These are phyloP conservation scores for Rhynchopsitta pachyrhyncha DNA, from an alignment of 2,113 vertebrate species.

Conservation along the genomic window DNA sequence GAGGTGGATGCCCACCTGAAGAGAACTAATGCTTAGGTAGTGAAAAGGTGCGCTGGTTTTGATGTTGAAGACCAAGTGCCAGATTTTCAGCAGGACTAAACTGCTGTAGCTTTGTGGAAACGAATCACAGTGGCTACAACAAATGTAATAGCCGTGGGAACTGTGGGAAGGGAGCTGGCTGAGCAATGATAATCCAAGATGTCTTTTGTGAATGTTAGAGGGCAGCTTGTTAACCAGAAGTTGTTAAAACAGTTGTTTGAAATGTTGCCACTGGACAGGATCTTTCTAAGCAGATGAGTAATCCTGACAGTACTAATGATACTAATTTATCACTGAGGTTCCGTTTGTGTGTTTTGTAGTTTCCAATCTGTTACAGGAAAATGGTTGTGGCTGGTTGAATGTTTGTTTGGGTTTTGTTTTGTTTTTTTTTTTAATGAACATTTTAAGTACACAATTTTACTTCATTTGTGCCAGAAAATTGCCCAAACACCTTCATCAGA, in stretches of 20 bases:
- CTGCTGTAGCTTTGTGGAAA: neutral
- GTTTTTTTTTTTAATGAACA: conserved; percentile 60
- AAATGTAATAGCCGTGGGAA: neutral
- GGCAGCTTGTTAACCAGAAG: conserved; percentile 23
- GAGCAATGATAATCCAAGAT: neutral
- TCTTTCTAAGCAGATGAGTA: conserved; percentile 70
- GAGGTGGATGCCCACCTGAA: neutral
- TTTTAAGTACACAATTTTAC: conserved; percentile 77
- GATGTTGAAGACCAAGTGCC: conserved; percentile 10
- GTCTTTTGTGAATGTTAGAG: neutral
- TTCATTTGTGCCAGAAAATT: conserved; percentile 76
- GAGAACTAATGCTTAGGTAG: neutral
- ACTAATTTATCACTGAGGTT: conserved; percentile 73
- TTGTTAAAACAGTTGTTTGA: conserved; percentile 61
- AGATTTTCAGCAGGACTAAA: neutral
- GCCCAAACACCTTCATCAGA: conserved; percentile 76
- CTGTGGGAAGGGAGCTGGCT: neutral
- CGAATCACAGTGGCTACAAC: neutral
- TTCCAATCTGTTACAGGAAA: conserved; percentile 72
- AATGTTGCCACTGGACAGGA: conserved; percentile 42
- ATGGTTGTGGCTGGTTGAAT: conserved; percentile 51
- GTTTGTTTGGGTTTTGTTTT: neutral
- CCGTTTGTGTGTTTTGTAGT: conserved; percentile 60
- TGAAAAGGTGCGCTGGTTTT: conserved; percentile 33
- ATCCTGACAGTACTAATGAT: conserved; percentile 64